A percentile compares a stretch with the other conserved stretches of the same genome.
Conservation (phyloP, 2,888 invertebrate genomes). For the Margaritifera margaritifera region DNA sequence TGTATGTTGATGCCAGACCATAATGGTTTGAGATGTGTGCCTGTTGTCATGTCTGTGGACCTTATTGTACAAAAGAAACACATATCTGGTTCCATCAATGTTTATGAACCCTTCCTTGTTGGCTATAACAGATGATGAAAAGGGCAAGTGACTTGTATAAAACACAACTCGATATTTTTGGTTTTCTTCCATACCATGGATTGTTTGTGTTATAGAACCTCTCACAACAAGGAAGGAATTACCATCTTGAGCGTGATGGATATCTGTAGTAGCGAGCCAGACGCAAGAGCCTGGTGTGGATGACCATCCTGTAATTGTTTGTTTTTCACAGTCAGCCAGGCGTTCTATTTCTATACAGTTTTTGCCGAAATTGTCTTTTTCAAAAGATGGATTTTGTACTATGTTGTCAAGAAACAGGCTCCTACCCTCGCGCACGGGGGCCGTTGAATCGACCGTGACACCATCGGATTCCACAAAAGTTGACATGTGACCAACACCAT, state of each 20-base stretch:
- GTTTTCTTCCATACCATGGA: background rate
- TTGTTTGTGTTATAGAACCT: constrained; percentile 9
- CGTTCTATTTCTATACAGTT: background rate
- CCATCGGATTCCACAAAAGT: constrained; percentile 22
- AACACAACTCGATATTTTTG: constrained; percentile 9
- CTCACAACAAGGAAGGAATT: constrained; percentile 5
- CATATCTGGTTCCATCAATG: constrained; percentile 10
- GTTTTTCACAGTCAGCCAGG: background rate
- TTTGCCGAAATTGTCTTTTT: background rate
- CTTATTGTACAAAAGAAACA: constrained; percentile 22
- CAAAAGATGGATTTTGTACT: constrained; percentile 21
- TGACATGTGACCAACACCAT: constrained; percentile 23
- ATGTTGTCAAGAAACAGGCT: constrained; percentile 12
- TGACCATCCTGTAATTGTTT: too few species aligned
- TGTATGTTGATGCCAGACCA: constrained; percentile 26
- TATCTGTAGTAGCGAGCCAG: too few species aligned
- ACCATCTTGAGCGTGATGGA: constrained; percentile 6
- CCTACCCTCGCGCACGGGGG: constrained; percentile 12
- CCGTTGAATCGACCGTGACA: constrained; percentile 20
- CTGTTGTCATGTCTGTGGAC: background rate
- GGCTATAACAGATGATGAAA: constrained; percentile 7
- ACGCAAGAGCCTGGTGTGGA: too few species aligned
- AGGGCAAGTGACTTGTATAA: constrained; percentile 20
- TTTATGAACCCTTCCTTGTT: constrained; percentile 15
- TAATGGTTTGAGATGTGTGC: background rate